Evolutionary conservation across 2,888 invertebrate species (phyloP).

Genomic region (Scaptomyza reducta): DNA sequence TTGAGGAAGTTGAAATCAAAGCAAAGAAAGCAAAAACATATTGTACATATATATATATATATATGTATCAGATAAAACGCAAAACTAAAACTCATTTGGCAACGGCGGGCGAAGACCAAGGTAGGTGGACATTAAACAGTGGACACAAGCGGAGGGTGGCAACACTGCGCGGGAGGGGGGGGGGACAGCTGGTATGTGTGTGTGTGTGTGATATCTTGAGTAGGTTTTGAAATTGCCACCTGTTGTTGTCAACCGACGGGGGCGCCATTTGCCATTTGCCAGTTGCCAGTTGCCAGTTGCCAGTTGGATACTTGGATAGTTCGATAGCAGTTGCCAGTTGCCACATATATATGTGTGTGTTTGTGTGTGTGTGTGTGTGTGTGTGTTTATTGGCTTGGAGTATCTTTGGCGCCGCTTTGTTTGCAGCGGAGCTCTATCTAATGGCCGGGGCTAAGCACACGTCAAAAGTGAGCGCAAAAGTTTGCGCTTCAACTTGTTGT

Average conservation of each 20-base stretch:
- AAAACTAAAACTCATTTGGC: slow-evolving; percentile 32
- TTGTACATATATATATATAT: not conserved
- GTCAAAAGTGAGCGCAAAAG: slow-evolving; percentile 75
- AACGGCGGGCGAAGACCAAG: slow-evolving; percentile 20
- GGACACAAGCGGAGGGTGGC: not conserved
- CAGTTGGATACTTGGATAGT: not conserved
- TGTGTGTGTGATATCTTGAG: slow-evolving; percentile 35
- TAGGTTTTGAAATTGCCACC: slow-evolving; percentile 55
- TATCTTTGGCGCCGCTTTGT: slow-evolving; percentile 60
- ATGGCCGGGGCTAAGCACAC: slow-evolving; percentile 60
- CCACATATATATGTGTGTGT: not conserved
- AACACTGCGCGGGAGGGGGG: not conserved
- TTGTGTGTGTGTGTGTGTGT: slow-evolving; percentile 1
- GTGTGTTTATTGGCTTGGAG: slow-evolving; percentile 16
- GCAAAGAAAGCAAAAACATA: not conserved
- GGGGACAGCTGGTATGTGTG: not conserved
- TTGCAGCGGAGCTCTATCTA: slow-evolving; percentile 53
- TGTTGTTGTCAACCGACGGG: slow-evolving; percentile 54
- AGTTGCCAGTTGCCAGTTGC: not conserved
- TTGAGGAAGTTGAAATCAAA: slow-evolving; percentile 8
- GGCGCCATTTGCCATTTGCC: slow-evolving; percentile 1
- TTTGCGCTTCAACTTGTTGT: slow-evolving; percentile 60
- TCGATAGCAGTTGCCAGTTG: not conserved
- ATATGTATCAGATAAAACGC: slow-evolving; percentile 3
- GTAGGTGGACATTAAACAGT: slow-evolving; percentile 32